A percentile compares a stretch with the other conserved stretches of the same genome.
phyloP scores from a whole-genome alignment of 1,140 invertebrate species.

The Drosophila takahashii region DNA sequence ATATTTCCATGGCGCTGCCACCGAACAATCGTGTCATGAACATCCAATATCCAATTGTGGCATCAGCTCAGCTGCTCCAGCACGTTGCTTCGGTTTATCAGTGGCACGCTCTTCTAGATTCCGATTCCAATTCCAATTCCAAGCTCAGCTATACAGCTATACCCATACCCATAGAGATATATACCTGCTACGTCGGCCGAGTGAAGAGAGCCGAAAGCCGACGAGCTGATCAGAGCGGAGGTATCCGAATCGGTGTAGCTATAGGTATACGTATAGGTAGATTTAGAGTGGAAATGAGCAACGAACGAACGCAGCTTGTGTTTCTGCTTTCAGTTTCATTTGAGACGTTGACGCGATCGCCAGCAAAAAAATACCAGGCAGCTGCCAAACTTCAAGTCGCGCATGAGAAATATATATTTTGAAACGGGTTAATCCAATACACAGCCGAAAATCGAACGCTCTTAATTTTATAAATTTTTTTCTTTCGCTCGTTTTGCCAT shows the following conservation, averaged over 20 bases:
- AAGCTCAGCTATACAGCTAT: conserved; percentile 20
- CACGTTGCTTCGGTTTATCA: conserved; percentile 73
- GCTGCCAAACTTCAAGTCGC: conserved; percentile 39
- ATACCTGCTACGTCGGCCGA: conserved; percentile 13
- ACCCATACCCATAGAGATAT: not conserved
- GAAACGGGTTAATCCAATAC: conserved; percentile 60
- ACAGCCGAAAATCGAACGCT: conserved; percentile 34
- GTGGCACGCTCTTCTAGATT: conserved; percentile 78
- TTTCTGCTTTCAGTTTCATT: conserved; percentile 82
- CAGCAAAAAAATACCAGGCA: conserved; percentile 54
- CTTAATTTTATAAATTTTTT: conserved; percentile 27
- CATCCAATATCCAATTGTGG: conserved; percentile 56
- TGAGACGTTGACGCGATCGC: conserved; percentile 76
- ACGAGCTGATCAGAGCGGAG: not conserved
- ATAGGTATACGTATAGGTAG: not conserved
- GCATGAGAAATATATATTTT: conserved; percentile 54
- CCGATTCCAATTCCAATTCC: conserved; percentile 6
- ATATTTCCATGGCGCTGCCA: conserved; percentile 43
- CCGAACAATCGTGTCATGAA: conserved; percentile 55
- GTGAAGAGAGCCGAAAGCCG: conserved; percentile 16
- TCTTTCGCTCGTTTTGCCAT: conserved; percentile 11
- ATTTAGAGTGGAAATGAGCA: conserved; percentile 10
- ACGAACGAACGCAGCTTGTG: conserved; percentile 51
- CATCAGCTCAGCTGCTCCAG: conserved; percentile 69
- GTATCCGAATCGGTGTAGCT: too few species aligned